A percentile compares a stretch with the other conserved stretches of the same genome.
Evolutionary conservation across 2,113 vertebrate genomes (phyloP).

Genomic region (Alethe diademata): DNA sequence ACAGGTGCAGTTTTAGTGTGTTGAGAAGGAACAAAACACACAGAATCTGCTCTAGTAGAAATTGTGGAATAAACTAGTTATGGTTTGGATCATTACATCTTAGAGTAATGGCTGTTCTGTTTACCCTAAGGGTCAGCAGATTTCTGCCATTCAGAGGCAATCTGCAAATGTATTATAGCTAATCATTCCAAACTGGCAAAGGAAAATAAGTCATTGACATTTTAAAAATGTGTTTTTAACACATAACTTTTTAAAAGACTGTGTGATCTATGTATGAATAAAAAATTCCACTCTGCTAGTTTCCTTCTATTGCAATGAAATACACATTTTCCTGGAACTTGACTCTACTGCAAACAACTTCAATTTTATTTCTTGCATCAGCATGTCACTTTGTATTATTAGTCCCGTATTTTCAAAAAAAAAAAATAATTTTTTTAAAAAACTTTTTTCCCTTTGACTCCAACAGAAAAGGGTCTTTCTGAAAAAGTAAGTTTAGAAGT

Average conservation of each 20-base stretch:
- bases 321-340: background rate
- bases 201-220: background rate
- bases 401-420: background rate
- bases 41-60: background rate
- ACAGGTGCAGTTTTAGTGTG: slow-evolving; percentile 20
- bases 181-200: slow-evolving; percentile 8
- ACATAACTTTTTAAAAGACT: background rate
- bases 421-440: background rate
- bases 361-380: background rate
- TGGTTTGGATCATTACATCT: slow-evolving; percentile 16
- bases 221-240: background rate
- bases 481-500: background rate
- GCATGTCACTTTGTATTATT: background rate
- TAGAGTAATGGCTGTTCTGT: slow-evolving; percentile 14
- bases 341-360: background rate
- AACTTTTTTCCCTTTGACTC: background rate
- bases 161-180: slow-evolving; percentile 15
- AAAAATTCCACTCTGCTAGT: background rate
- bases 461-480: background rate
- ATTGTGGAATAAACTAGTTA: background rate
- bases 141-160: slow-evolving; percentile 27
- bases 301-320: background rate
- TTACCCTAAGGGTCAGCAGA: slow-evolving; percentile 45
- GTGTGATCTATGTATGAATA: background rate
- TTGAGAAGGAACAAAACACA: background rate